A percentile compares a stretch with the other conserved stretches of the same genome.
phyloP scores from a whole-genome alignment of 2,888 invertebrate genomes.

The Folsomia candida region DNA sequence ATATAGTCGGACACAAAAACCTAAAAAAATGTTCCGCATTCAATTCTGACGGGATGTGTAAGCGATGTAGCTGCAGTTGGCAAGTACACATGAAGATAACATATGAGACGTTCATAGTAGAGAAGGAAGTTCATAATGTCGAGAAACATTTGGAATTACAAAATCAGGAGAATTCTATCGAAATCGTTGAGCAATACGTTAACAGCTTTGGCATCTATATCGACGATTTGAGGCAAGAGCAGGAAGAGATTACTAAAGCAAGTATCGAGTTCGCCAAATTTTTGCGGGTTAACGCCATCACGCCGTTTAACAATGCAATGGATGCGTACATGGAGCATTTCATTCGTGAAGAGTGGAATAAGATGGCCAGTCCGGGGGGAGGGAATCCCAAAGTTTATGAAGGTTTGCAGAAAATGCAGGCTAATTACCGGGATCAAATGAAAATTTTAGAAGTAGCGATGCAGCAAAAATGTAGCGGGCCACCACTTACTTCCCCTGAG shows the following conservation, averaged over 20 bases:
- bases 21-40: conserved; percentile 16
- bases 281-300: conserved; percentile 31
- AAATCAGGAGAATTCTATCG: background rate
- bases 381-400: conserved; percentile 3
- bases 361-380: background rate
- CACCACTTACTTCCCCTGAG: conserved; percentile 4
- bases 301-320: conserved; percentile 33
- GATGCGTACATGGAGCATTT: conserved; percentile 28
- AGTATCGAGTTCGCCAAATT: conserved; percentile 25
- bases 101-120: conserved; percentile 21
- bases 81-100: conserved; percentile 29
- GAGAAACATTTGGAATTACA: background rate
- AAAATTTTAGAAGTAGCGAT: background rate
- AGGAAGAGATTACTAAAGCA: conserved; percentile 13
- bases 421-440: background rate
- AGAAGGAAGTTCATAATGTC: conserved; percentile 11
- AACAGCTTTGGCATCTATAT: background rate
- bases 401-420: background rate
- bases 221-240: conserved; percentile 17
- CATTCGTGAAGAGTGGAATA: conserved; percentile 22
- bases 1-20: conserved; percentile 12
- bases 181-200: background rate
- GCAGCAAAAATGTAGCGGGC: background rate
- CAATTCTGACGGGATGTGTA: background rate
- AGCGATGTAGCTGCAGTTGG: background rate